phyloP scores from a whole-genome alignment of 2,888 invertebrate species.

The Tigriopus californicus region DNA sequence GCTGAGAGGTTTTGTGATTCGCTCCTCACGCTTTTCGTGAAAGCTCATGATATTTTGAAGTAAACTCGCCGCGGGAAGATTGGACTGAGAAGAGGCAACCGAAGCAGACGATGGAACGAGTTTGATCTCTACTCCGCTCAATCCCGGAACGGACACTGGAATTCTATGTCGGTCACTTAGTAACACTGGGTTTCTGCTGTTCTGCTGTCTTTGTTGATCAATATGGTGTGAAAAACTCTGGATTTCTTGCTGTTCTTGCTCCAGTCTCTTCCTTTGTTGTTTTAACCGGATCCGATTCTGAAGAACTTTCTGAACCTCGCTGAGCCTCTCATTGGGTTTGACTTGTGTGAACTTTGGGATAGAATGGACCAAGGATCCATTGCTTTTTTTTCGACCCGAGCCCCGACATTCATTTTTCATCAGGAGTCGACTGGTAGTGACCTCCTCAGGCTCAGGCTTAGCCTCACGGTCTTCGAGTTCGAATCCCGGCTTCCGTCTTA shows the following conservation, averaged over 20 bases:
- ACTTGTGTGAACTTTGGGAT: background rate
- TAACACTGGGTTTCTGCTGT: too few species aligned
- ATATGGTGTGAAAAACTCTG: too few species aligned
- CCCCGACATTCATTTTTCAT: background rate
- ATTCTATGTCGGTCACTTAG: too few species aligned
- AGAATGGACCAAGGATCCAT: background rate
- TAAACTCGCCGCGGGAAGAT: background rate
- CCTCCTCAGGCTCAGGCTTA: background rate
- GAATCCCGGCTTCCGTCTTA: background rate
- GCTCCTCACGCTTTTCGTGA: background rate
- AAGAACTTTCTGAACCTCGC: background rate
- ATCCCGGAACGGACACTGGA: too few species aligned
- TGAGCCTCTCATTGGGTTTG: background rate
- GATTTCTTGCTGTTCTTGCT: too few species aligned
- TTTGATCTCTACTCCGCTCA: too few species aligned
- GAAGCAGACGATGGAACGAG: too few species aligned
- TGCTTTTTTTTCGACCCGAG: background rate
- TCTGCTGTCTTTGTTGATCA: too few species aligned
- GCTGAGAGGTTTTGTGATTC: background rate
- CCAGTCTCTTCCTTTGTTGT: background rate
- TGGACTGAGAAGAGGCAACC: background rate
- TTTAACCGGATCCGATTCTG: background rate
- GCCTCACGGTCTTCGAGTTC: background rate
- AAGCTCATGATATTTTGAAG: background rate
- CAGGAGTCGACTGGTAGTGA: background rate